Evolutionary conservation across 2,888 invertebrate species (phyloP).

Genomic region (Lycophotia porphyrea): DNA sequence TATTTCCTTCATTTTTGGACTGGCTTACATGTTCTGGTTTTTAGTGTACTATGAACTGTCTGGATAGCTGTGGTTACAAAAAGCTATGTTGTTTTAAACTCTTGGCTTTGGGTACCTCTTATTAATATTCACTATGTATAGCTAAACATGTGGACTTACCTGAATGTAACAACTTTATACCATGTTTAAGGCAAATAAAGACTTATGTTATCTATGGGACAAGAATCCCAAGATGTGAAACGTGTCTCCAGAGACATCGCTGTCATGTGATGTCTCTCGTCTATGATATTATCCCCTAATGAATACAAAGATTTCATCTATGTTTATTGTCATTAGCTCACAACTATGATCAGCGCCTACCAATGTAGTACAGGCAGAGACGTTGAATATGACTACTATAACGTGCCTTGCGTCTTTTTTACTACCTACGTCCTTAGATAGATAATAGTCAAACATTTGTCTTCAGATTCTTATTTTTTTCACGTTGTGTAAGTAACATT

Average conservation of each 20-base stretch:
- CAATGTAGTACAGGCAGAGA: background rate
- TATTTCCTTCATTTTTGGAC: background rate
- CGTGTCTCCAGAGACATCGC: background rate
- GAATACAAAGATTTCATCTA: background rate
- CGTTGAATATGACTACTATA: background rate
- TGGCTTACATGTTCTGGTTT: background rate
- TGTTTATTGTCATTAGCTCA: background rate
- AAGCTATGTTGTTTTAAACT: background rate
- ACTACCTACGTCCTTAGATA: background rate
- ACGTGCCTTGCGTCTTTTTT: background rate
- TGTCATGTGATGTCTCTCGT: background rate
- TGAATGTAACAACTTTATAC: no score
- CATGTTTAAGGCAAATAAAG: no score
- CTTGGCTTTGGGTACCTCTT: background rate
- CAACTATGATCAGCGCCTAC: background rate
- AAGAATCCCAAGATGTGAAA: background rate
- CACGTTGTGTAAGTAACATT: no score
- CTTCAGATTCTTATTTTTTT: no score
- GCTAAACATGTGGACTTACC: no score
- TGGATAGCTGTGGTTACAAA: background rate
- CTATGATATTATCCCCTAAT: background rate
- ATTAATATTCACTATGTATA: no score
- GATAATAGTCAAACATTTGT: no score
- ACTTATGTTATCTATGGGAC: no score
- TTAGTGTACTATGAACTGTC: background rate